Conservation (phyloP, 2,888 invertebrate genomes). For the Capitulum mitella region DNA sequence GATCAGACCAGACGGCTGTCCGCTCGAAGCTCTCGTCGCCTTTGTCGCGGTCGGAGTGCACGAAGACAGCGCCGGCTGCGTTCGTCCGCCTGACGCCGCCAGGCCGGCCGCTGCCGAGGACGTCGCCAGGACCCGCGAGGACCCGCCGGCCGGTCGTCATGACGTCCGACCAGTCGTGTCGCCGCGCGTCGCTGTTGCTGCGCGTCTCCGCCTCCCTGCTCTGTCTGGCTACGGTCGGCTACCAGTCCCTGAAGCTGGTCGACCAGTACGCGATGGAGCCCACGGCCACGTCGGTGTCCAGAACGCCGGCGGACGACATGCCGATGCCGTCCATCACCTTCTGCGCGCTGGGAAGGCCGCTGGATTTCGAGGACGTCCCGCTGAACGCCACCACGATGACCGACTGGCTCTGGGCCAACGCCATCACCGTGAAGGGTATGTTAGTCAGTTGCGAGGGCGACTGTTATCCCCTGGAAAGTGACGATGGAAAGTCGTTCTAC, state of each 20-base stretch:
- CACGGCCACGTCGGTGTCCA: background rate
- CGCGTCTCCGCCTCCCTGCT: background rate
- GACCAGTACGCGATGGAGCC: background rate
- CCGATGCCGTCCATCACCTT: background rate
- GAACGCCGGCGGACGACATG: background rate
- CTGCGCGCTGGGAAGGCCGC: background rate
- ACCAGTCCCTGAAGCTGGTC: background rate
- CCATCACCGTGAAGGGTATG: background rate
- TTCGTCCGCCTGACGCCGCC: no score
- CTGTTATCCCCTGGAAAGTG: background rate
- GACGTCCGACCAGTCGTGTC: no score
- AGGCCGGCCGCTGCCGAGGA: no score
- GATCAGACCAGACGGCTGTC: no score
- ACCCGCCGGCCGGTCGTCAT: no score
- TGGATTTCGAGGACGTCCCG: no score
- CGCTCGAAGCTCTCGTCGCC: no score
- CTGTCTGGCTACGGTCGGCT: background rate
- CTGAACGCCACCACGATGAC: background rate
- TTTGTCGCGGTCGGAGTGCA: no score
- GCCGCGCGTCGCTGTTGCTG: no score
- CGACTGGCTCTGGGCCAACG: background rate
- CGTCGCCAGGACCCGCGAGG: no score
- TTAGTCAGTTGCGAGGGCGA: background rate
- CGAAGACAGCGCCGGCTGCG: no score
- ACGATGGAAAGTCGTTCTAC: no score